A percentile compares a stretch with the other conserved stretches of the same genome.
Evolutionary conservation across 2,797 vertebrate species (phyloP).

Genomic region (Pangasius mekongensis): DNA sequence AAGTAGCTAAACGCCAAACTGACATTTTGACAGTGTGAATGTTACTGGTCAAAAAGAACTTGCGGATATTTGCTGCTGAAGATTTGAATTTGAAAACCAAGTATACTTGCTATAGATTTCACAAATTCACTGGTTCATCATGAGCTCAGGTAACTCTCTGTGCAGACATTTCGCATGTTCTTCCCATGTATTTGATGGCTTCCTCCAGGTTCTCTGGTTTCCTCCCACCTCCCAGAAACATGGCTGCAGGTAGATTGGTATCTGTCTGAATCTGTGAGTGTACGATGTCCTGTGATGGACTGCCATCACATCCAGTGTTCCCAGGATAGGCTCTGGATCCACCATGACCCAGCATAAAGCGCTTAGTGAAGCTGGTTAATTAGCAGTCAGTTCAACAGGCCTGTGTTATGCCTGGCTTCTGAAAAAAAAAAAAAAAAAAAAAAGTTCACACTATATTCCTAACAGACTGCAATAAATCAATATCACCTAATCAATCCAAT

Average conservation of each 20-base stretch:
- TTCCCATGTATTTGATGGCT: not conserved
- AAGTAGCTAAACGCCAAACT: not conserved
- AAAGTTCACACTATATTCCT: not conserved
- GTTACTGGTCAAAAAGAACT: not conserved
- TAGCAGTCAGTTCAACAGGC: not conserved
- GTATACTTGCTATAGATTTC: not conserved
- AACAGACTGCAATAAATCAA: not conserved
- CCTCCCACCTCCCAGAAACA: not conserved
- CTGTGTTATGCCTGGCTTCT: not conserved
- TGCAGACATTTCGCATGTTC: not conserved
- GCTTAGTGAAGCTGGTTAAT: not conserved
- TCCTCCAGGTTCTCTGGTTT: not conserved
- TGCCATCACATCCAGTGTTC: not conserved
- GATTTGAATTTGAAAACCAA: not conserved
- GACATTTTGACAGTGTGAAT: not conserved
- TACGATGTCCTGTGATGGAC: not conserved
- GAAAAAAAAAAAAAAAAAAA: not conserved
- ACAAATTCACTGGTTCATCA: not conserved
- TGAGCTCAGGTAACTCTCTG: not conserved
- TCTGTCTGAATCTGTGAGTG: not conserved
- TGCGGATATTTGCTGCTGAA: not conserved
- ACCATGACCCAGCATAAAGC: not conserved
- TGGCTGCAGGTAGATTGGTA: not conserved
- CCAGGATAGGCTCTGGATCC: not conserved
- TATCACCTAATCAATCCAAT: constrained; percentile 17